phyloP scores from a whole-genome alignment of 35 echinoderm and acorn worm species.

The Strongylocentrotus purpuratus region DNA sequence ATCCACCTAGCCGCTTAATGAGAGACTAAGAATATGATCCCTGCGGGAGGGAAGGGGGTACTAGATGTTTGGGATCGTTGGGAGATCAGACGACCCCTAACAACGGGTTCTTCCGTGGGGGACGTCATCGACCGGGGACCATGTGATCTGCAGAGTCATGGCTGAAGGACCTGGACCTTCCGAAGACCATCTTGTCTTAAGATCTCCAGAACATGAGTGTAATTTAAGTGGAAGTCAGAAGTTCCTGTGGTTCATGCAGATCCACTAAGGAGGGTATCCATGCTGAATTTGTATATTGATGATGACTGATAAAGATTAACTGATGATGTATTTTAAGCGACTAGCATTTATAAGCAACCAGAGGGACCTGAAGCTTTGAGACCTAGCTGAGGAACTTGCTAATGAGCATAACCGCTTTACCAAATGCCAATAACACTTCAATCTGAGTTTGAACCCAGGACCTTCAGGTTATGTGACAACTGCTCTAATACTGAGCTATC shows the following conservation, averaged over 20 bases:
- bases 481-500: too few relatives aligned
- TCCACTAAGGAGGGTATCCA: neutral
- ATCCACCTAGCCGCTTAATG: neutral
- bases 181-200: neutral
- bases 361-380: too few relatives aligned
- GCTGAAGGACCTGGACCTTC: neutral
- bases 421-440: too few relatives aligned
- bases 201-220: neutral
- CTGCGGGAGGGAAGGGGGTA: neutral
- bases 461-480: too few relatives aligned
- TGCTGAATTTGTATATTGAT: neutral
- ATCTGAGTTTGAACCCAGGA: too few relatives aligned
- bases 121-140: neutral
- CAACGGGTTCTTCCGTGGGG: neutral
- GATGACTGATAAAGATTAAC: too few relatives aligned
- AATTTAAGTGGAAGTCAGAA: neutral
- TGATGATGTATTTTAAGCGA: too few relatives aligned
- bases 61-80: neutral
- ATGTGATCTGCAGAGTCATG: neutral
- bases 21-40: conserved; percentile 5
- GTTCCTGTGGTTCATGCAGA: neutral
- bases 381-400: too few relatives aligned
- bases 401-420: too few relatives aligned
- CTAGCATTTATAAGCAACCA: too few relatives aligned
- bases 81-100: neutral